Evolutionary conservation across 92 coral and sea anemone genomes (phyloP).

Genomic region (Palythoa heliodiscus): DNA sequence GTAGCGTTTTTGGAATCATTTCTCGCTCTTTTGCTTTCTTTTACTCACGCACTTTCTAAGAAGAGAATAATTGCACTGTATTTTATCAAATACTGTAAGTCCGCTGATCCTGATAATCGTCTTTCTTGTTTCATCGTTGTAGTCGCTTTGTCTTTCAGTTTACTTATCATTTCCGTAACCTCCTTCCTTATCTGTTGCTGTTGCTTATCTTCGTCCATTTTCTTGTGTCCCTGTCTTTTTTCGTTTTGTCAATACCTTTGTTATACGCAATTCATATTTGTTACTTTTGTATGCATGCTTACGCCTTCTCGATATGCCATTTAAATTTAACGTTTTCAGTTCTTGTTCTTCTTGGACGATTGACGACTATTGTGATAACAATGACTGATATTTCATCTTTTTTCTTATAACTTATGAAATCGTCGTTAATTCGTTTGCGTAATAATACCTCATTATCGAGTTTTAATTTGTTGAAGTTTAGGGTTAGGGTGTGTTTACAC

Average conservation of each 20-base stretch:
- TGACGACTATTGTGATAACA: no score
- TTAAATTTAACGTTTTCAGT: no score
- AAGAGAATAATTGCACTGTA: background rate
- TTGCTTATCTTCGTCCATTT: background rate
- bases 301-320: no score
- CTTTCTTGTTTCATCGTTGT: no score
- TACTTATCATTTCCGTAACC: background rate
- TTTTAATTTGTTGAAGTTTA: no score
- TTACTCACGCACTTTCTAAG: background rate
- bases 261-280: no score
- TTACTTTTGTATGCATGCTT: no score
- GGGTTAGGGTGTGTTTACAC: no score
- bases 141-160: background rate
- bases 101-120: background rate
- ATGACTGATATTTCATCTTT: background rate
- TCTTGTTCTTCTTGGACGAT: background rate
- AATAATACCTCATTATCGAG: no score
- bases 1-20: background rate
- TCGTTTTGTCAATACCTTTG: background rate
- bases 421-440: no score
- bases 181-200: background rate
- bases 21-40: background rate
- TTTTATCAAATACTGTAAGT: background rate
- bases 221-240: background rate
- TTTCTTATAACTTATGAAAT: no score